A percentile compares a stretch with the other conserved stretches of the same genome.
Conservation (phyloP, 1,140 invertebrate genomes). For the Triops longicaudatus region DNA sequence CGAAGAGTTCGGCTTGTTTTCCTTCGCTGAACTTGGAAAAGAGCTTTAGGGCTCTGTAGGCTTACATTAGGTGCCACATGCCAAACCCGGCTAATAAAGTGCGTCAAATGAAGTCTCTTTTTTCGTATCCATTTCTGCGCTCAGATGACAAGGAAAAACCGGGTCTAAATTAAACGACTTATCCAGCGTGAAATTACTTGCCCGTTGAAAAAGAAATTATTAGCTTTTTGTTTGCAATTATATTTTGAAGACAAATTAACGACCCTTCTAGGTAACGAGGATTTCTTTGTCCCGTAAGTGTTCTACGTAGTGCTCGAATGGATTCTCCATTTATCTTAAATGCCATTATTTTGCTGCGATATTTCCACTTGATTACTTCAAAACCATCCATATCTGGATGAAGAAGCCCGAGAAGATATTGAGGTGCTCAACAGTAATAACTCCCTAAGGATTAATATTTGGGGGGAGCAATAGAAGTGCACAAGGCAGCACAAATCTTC, state of each 20-base stretch:
- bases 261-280: not conserved
- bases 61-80: not conserved
- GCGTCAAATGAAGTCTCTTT: not conserved
- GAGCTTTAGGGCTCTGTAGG: not conserved
- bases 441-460: not conserved
- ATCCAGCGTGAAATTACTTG: not conserved
- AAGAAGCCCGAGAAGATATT: not conserved
- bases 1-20: no score
- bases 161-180: not conserved
- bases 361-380: slow-evolving; percentile 5
- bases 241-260: not conserved
- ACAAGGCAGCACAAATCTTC: not conserved
- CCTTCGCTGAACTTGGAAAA: no score
- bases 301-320: not conserved
- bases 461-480: not conserved
- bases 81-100: not conserved
- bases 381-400: not conserved
- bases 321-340: not conserved
- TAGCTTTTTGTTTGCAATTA: not conserved
- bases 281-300: not conserved
- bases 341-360: not conserved
- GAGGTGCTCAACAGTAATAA: slow-evolving; percentile 1
- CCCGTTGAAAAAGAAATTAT: not conserved
- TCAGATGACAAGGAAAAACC: not conserved
- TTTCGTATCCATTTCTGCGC: not conserved